These are phyloP conservation scores for Microctenopoma steveboyesi DNA, from an alignment of 2,797 vertebrate genomes.

Conservation along the genomic window DNA sequence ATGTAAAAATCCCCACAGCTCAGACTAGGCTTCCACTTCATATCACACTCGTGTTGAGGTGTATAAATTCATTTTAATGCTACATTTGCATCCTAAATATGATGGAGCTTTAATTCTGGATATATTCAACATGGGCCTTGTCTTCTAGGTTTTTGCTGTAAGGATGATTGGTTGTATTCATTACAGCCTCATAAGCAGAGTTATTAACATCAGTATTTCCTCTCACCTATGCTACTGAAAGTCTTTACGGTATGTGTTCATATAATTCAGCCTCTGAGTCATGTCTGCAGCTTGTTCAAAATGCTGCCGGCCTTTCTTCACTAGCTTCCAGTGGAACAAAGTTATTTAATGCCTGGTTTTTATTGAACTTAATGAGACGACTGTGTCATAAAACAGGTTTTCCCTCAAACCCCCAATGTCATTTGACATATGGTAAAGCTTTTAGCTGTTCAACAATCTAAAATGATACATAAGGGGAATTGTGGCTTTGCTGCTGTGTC, in stretches of 20 bases:
- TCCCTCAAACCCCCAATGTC: neutral
- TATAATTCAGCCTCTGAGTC: conserved; percentile 7
- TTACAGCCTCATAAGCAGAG: conserved; percentile 21
- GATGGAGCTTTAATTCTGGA: conserved; percentile 7
- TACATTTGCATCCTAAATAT: conserved; percentile 17
- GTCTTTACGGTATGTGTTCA: neutral
- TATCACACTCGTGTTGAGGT: conserved; percentile 9
- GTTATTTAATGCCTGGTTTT: conserved; percentile 8
- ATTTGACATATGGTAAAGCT: conserved; percentile 6
- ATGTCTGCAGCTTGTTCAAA: neutral
- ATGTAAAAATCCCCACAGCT: conserved; percentile 29
- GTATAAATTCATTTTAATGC: conserved; percentile 20
- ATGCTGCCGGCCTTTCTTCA: neutral
- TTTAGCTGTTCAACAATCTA: neutral
- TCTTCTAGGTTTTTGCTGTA: conserved; percentile 23
- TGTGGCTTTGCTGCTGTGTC: neutral
- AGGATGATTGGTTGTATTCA: conserved; percentile 33
- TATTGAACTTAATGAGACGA: neutral
- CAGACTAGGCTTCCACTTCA: conserved; percentile 13
- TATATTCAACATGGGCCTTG: conserved; percentile 20
- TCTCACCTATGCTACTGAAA: conserved; percentile 17
- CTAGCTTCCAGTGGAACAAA: neutral
- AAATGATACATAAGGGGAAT: conserved; percentile 4
- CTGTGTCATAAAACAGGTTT: neutral
- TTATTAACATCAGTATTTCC: conserved; percentile 36